A percentile compares a stretch with the other conserved stretches of the same genome.
Evolutionary conservation across 2,113 vertebrate species (phyloP).

Genomic region (Sebastes fasciatus): DNA sequence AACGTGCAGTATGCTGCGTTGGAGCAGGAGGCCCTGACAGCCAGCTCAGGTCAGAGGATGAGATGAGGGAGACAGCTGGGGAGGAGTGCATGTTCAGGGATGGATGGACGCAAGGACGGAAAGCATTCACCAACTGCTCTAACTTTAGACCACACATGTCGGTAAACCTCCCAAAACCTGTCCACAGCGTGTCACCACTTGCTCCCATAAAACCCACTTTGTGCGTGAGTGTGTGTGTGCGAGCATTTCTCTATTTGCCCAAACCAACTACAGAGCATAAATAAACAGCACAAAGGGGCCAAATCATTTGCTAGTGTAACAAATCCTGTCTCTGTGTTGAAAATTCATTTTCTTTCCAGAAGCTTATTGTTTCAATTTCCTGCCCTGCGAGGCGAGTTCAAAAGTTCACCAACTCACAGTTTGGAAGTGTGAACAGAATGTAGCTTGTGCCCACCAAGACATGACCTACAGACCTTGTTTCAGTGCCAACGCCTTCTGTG

Average conservation of each 20-base stretch:
- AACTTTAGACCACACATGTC: slow-evolving; percentile 83
- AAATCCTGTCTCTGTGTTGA: slow-evolving; percentile 56
- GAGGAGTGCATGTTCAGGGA: slow-evolving; percentile 66
- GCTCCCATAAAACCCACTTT: slow-evolving; percentile 62
- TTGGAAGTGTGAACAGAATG: slow-evolving; percentile 70
- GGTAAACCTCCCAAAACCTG: slow-evolving; percentile 75
- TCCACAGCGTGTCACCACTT: slow-evolving; percentile 77
- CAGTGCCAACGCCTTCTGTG: slow-evolving; percentile 50
- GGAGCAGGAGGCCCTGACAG: slow-evolving; percentile 69
- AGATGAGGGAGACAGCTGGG: slow-evolving; percentile 80
- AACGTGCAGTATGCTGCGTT: slow-evolving; percentile 53
- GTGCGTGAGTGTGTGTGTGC: neutral
- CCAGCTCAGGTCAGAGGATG: slow-evolving; percentile 72
- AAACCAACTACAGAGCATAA: slow-evolving; percentile 30
- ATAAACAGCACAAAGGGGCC: slow-evolving; percentile 51
- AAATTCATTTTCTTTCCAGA: slow-evolving; percentile 55
- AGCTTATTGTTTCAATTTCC: slow-evolving; percentile 74
- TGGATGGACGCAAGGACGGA: slow-evolving; percentile 68
- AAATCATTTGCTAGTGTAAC: slow-evolving; percentile 50
- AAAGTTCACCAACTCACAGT: slow-evolving; percentile 75
- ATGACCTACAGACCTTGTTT: slow-evolving; percentile 78
- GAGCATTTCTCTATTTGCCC: slow-evolving; percentile 55
- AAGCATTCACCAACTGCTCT: slow-evolving; percentile 71
- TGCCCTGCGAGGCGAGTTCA: slow-evolving; percentile 61
- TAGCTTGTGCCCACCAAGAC: slow-evolving; percentile 72